Evolutionary conservation across 1,140 invertebrate species (phyloP).

Genomic region (Helicoverpa armigera): DNA sequence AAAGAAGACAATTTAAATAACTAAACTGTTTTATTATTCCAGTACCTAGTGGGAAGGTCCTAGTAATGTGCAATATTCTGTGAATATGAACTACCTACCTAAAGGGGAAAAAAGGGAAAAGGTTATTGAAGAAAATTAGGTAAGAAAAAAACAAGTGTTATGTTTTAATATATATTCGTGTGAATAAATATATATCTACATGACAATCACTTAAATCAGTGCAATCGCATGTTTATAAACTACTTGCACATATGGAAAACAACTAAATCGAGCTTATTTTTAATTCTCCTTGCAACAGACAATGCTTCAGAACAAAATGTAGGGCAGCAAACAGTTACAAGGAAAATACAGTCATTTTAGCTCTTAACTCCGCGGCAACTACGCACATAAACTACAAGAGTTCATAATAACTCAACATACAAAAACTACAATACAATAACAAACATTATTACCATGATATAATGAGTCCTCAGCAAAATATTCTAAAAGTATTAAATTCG

Average conservation of each 20-base stretch:
- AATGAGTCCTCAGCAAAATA: slow-evolving; percentile 8
- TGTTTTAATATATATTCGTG: background rate
- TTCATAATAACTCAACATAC: background rate
- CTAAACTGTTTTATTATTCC: slow-evolving; percentile 48
- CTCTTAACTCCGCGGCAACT: background rate
- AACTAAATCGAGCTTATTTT: slow-evolving; percentile 12
- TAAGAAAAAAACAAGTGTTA: no score
- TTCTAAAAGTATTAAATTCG: slow-evolving; percentile 42
- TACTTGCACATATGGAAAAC: background rate
- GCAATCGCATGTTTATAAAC: background rate
- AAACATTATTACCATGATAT: slow-evolving; percentile 17
- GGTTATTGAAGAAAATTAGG: no score
- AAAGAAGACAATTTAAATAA: slow-evolving; percentile 84
- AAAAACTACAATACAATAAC: slow-evolving; percentile 4
- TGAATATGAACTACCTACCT: no score
- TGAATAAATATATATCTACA: background rate
- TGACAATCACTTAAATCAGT: background rate
- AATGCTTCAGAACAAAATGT: background rate
- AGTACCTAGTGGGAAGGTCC: no score
- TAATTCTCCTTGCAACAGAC: background rate
- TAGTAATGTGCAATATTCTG: no score
- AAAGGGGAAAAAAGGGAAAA: no score
- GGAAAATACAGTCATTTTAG: slow-evolving; percentile 26
- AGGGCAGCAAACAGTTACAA: background rate
- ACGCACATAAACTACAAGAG: background rate